Conservation (phyloP, 1,140 invertebrate species). For the Nilaparvata lugens region DNA sequence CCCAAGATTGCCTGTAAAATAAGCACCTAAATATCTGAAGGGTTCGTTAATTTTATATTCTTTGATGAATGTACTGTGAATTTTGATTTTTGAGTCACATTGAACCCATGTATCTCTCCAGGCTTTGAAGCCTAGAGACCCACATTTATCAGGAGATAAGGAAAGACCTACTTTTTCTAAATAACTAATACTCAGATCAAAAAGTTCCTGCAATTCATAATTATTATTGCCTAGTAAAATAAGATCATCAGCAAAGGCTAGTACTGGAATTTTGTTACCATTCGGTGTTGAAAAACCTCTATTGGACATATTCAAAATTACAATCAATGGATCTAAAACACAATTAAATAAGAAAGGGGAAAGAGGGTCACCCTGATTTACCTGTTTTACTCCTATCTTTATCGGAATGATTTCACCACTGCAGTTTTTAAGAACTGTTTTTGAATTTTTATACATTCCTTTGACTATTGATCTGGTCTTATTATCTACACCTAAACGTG, state of each 20-base stretch:
- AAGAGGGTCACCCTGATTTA: constrained; percentile 31
- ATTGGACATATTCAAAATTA: neutral
- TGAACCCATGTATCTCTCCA: neutral
- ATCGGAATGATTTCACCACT: no score
- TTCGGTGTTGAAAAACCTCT: neutral
- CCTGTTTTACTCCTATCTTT: constrained; percentile 24
- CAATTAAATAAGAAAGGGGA: constrained; percentile 25
- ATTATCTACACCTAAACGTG: no score
- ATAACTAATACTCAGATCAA: neutral
- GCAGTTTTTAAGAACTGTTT: no score
- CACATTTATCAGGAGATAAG: neutral
- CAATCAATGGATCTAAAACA: constrained; percentile 15
- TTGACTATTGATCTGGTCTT: no score
- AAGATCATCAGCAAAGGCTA: constrained; percentile 33
- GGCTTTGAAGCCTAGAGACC: neutral
- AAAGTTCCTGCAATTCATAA: neutral
- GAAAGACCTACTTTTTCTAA: neutral
- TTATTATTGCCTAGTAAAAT: constrained; percentile 19
- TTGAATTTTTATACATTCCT: no score
- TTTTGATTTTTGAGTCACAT: neutral
- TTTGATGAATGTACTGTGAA: neutral
- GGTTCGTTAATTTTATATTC: neutral
- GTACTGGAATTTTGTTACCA: constrained; percentile 3
- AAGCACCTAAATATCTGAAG: neutral
- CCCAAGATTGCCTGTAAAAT: neutral